Evolutionary conservation across 2,888 invertebrate species (phyloP).

Genomic region (Lampropteryx suffumata): DNA sequence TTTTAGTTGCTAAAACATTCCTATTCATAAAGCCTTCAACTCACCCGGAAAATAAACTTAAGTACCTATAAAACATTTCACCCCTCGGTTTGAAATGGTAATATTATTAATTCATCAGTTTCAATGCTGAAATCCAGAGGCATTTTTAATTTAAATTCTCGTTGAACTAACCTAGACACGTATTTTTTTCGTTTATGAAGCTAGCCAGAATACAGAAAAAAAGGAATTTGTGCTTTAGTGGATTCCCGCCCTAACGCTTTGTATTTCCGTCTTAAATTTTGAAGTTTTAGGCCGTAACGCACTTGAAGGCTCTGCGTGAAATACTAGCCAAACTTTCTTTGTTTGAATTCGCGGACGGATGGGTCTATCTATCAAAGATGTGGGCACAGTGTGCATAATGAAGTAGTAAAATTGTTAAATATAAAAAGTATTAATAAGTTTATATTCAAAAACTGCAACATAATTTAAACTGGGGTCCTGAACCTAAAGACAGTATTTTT

Average conservation of each 20-base stretch:
- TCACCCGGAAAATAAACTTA: conserved; percentile 6
- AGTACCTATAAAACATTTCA: conserved; percentile 17
- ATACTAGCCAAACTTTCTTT: conserved; percentile 42
- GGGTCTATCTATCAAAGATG: conserved; percentile 55
- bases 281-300: conserved; percentile 19
- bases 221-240: too few species aligned
- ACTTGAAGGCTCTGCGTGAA: conserved; percentile 16
- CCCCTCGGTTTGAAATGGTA: conserved; percentile 22
- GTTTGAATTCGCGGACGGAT: conserved; percentile 54
- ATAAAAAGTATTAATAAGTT: too few species aligned
- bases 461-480: too few species aligned
- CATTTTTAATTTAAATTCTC: background rate
- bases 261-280: background rate
- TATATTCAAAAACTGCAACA: too few species aligned
- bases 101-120: conserved; percentile 25
- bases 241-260: too few species aligned
- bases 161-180: background rate
- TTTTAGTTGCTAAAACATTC: too few species aligned
- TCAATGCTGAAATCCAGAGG: background rate
- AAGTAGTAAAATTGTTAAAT: too few species aligned
- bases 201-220: too few species aligned
- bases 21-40: background rate
- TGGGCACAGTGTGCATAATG: conserved; percentile 21
- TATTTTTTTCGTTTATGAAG: too few species aligned
- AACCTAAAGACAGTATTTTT: too few species aligned